Base-by-base conservation (phyloP, 2,113 vertebrate species). In the Miniopterus natalensis region DNA sequence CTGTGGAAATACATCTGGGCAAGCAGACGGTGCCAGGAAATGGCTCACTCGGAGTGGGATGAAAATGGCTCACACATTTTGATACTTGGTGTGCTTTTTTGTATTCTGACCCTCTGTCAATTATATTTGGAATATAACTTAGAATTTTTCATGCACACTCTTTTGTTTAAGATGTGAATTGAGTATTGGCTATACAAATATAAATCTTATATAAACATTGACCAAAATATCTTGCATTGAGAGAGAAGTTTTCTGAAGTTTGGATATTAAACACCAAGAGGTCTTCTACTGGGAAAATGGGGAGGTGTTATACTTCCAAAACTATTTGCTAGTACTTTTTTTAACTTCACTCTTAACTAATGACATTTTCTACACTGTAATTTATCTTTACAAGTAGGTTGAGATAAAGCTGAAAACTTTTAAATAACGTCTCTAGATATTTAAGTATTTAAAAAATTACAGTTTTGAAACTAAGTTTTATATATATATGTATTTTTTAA, bases 341-440 rank as follows among this genome's bases (percentile, higher is more conserved):
- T 95, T 40, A 18, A 15, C n/a, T 85, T 85, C 18, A 61, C 63
- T 21, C 23, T 73, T 57, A 73, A 47, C 29, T 84, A 63, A 51
- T 90, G 36, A 73, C 15, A 81, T 90, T 79, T 87, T 59, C 49
- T 79, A 4, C 6, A 73, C 9, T 91, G 25, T 94, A 65, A 73
- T 49, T 79, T 89, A 40, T 94, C 42, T 95, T 87, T 94, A 73
- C 12, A 95, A 66, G 12, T 88, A 90, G 20, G 5, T 95, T 94
- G 27, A 90, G 95, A 6, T 73, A 94, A 93, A 92, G 31, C 47
- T 84, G 66, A 63, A 86, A 84, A 49, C 25, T 71, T 83, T n/a
- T 57, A 63, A 77, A 61, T 91, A 36, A 40, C 6, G 20, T 83
- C 9, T 71, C 31, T 88, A 59, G 31, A 53, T 88, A 84, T 83